A percentile compares a stretch with the other conserved stretches of the same genome.
These are phyloP conservation scores for Linepithema humile DNA, from an alignment of 1,140 invertebrate genomes.

Conservation along the genomic window DNA sequence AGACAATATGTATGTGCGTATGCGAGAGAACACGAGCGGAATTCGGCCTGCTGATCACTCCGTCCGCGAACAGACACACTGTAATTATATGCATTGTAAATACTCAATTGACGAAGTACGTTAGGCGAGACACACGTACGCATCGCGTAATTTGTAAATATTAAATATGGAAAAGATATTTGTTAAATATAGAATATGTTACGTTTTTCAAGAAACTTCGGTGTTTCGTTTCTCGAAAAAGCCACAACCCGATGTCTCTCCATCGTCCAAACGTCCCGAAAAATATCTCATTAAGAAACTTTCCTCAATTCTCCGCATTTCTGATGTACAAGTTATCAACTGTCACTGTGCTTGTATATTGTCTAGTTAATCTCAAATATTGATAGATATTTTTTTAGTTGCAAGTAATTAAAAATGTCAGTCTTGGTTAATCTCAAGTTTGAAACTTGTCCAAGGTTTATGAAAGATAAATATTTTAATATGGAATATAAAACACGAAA, in stretches of 20 bases:
- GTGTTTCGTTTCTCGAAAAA: neutral
- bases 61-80: constrained; percentile 71
- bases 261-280: neutral
- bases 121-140: constrained; percentile 61
- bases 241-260: too few relatives aligned
- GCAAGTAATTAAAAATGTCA: constrained; percentile 2
- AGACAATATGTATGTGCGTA: constrained; percentile 26
- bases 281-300: neutral
- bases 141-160: constrained; percentile 75
- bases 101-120: constrained; percentile 72
- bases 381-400: neutral
- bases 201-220: constrained; percentile 75
- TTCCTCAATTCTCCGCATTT: neutral
- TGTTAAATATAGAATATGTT: constrained; percentile 81
- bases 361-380: neutral
- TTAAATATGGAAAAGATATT: constrained; percentile 77
- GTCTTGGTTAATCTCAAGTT: neutral
- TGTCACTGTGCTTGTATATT: neutral
- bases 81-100: constrained; percentile 81
- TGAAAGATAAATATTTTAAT: too few relatives aligned
- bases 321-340: too few relatives aligned
- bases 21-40: constrained; percentile 64
- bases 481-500: constrained; percentile 76
- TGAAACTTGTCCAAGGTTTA: too few relatives aligned
- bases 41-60: constrained; percentile 78